Conservation (phyloP, 2,888 invertebrate genomes). For the Poecilus cupreus region DNA sequence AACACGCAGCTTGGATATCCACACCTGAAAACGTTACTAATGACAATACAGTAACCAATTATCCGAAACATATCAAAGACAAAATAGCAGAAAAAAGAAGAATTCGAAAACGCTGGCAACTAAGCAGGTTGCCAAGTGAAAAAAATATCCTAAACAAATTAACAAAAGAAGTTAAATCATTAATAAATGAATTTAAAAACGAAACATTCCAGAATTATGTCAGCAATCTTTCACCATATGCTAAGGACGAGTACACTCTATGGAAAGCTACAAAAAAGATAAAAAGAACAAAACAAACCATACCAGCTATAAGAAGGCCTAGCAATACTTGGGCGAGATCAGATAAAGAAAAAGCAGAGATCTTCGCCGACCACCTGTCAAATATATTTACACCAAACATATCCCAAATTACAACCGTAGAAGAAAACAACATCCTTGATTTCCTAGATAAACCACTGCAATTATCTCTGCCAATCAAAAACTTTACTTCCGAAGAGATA, state of each 20-base stretch:
- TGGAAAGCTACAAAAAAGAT: constrained; percentile 29
- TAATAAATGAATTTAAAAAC: not conserved
- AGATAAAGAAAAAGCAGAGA: constrained; percentile 55
- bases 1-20: too few species aligned
- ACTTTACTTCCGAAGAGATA: not conserved
- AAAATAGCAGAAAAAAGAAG: not conserved
- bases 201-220: not conserved
- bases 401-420: not conserved
- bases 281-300: not conserved
- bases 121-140: constrained; percentile 39
- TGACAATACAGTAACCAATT: too few species aligned
- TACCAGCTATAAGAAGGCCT: constrained; percentile 9
- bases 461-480: not conserved
- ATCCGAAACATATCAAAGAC: too few species aligned
- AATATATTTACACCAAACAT: not conserved
- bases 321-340: too few species aligned
- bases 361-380: constrained; percentile 38
- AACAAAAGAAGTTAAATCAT: constrained; percentile 49
- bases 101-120: constrained; percentile 59
- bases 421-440: not conserved
- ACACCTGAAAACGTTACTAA: too few species aligned
- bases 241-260: not conserved
- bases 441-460: not conserved
- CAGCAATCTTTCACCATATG: not conserved
- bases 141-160: constrained; percentile 59